Evolutionary conservation across 2,888 invertebrate genomes (phyloP).

Genomic region (Falcaria lacertinaria): DNA sequence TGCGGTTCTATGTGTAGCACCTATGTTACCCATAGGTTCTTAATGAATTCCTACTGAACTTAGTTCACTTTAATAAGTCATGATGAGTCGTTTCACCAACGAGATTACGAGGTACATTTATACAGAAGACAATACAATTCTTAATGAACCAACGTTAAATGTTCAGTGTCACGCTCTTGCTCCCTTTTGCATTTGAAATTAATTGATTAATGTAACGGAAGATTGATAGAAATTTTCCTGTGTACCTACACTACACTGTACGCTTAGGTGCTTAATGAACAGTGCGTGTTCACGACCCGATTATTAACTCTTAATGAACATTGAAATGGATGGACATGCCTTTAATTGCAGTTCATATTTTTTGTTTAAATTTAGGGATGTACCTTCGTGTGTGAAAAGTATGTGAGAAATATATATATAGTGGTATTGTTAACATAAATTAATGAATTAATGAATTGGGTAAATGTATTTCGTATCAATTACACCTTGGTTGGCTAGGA

Average conservation of each 20-base stretch:
- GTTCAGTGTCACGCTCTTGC: not conserved
- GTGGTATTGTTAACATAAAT: too few species aligned
- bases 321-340: too few species aligned
- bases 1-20: constrained; percentile 4
- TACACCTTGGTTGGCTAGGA: not conserved
- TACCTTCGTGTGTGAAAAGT: too few species aligned
- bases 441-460: too few species aligned
- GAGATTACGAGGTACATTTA: not conserved
- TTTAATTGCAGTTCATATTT: too few species aligned
- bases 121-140: not conserved
- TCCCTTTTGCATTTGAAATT: not conserved
- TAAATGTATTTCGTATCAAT: too few species aligned
- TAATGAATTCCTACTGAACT: not conserved
- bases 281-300: constrained; percentile 22
- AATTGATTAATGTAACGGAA: not conserved
- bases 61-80: not conserved
- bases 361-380: too few species aligned
- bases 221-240: not conserved
- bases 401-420: too few species aligned
- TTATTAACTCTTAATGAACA: constrained; percentile 24
- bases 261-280: constrained; percentile 11
- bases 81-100: not conserved
- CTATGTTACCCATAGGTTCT: too few species aligned
- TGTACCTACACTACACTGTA: not conserved
- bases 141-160: not conserved